Evolutionary conservation across 2,113 vertebrate genomes (phyloP).

Genomic region (Tupaia tana): DNA sequence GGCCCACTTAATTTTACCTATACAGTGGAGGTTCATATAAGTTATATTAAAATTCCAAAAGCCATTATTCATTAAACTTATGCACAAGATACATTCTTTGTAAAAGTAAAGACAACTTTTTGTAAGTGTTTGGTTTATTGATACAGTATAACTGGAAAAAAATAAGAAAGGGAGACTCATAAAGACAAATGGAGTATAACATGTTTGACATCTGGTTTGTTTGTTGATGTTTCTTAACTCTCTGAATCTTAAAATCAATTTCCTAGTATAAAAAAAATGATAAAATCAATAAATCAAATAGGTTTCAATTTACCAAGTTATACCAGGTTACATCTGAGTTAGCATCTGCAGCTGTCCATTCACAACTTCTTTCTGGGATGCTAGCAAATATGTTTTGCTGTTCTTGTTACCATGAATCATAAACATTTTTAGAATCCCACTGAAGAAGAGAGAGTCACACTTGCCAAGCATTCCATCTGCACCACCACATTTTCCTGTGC

Average conservation of each 20-base stretch:
- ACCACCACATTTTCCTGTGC: rapidly evolving
- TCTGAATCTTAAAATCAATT: not conserved
- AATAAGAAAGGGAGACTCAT: not conserved
- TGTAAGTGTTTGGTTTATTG: not conserved
- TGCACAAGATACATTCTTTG: not conserved
- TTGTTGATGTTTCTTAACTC: not conserved
- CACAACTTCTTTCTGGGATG: not conserved
- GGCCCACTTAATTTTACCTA: not conserved
- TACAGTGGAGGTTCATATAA: not conserved
- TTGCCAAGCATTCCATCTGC: not conserved
- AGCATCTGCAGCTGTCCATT: not conserved
- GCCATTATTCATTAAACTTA: not conserved
- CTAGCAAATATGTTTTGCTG: not conserved
- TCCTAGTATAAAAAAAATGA: not conserved
- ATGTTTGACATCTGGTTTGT: not conserved
- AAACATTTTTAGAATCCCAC: not conserved
- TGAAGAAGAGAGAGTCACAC: not conserved
- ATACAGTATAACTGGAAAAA: not conserved
- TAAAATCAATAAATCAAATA: not conserved
- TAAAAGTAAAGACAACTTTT: not conserved
- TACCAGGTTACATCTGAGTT: not conserved
- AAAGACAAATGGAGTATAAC: not conserved
- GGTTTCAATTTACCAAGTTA: not conserved
- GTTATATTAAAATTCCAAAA: not conserved
- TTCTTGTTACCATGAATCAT: not conserved